Base-by-base conservation (phyloP, 2,797 vertebrate species). In the Hippoglossus hippoglossus region DNA sequence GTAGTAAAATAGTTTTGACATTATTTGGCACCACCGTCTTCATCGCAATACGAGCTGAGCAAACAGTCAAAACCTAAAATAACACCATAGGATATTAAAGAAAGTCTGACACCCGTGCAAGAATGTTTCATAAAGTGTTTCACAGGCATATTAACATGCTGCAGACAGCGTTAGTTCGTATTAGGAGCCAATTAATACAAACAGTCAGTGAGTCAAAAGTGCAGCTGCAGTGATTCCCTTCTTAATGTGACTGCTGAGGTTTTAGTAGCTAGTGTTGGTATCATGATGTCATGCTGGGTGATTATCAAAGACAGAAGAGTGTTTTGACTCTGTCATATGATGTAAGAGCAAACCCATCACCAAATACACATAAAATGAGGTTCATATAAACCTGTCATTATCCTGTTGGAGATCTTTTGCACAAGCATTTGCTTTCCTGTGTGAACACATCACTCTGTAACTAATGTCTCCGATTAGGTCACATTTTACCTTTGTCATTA, bases 151-250 rank as follows among this genome's bases (percentile, higher is more conserved):
- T 63, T 64, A 77, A 69, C 50, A 70, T 61, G 47, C 77, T 68
- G 50, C 66, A 74, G 62, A 65, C 47, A 66, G 34, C 50, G 55
- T 65, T 44, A 12, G 36, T 64, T 66, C 70, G 53, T 62, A 66
- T 80, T 44, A 64, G 47, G 54, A 56, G 74, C 51, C 61, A 80
- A 65, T 78, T 71, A 71, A 64, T 72, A 63, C 71, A 75, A 63
- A 62, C 9, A 52, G 59, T 75, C 64, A 56, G 34, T 49, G 18
- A 49, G 47, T 79, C 66, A 59, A 71, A 89, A 88, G 82, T 87
- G 77, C 73, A 77, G 80, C 61, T 70, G 67, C 56, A 81, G 56
- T 52, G 24, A 71, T 75, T 91, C 78, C 79, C 82, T 88, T 90
- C 84, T 70, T 47, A 19, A 77, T 63, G 47, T 47, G 67, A 77